These are phyloP conservation scores for Philhelius pedissequus DNA, from an alignment of 2,888 invertebrate species.

Conservation along the genomic window DNA sequence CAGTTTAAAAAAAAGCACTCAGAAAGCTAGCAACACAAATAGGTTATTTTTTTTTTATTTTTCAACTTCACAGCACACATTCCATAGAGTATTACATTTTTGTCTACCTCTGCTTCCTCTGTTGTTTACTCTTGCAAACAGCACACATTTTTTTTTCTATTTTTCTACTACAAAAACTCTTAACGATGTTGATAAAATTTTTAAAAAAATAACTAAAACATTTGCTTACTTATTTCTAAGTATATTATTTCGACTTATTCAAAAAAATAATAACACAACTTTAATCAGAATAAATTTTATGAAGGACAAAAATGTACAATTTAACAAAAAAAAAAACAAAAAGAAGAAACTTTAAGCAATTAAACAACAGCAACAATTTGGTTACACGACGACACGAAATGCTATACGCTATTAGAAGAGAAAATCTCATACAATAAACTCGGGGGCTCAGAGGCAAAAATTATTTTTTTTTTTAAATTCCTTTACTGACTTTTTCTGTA, in stretches of 20 bases:
- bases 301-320: not conserved
- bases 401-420: conserved; percentile 2
- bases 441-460: not conserved
- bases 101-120: not conserved
- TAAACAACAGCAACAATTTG: not conserved
- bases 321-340: not conserved
- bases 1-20: not conserved
- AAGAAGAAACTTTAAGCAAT: not conserved
- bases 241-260: not conserved
- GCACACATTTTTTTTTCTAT: not conserved
- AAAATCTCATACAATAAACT: conserved; percentile 3
- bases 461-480: not conserved
- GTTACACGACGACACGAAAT: conserved; percentile 11
- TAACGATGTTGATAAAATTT: not conserved
- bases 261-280: not conserved
- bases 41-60: not conserved
- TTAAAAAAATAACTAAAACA: not conserved
- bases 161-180: not conserved
- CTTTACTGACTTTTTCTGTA: not conserved
- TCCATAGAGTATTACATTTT: not conserved
- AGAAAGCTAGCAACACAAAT: not conserved
- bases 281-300: not conserved
- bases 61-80: not conserved
- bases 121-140: conserved; percentile 1
- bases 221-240: not conserved